These are phyloP conservation scores for Sapayoa aenigma DNA, from an alignment of 2,113 vertebrate genomes.

Conservation along the genomic window DNA sequence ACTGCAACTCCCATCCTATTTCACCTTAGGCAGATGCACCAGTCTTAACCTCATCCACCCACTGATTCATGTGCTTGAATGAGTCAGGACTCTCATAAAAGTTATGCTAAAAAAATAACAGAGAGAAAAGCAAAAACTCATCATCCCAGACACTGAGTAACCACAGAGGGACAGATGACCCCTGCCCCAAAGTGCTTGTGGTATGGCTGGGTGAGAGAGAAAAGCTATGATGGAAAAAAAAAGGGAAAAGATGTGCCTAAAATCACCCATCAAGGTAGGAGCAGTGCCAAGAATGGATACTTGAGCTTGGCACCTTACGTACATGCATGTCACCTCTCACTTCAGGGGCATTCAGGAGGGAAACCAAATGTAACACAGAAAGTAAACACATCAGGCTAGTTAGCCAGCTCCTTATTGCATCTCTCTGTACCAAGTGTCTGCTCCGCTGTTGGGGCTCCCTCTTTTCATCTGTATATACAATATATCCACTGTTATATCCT, in stretches of 20 bases:
- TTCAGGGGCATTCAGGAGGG: background rate
- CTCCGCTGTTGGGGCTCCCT: background rate
- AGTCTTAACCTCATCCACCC: background rate
- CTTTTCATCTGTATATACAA: conserved; percentile 24
- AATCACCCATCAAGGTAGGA: background rate
- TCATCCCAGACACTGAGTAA: background rate
- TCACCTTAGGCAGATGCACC: background rate
- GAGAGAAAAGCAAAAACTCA: background rate
- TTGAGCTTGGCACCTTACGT: background rate
- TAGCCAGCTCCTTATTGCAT: background rate
- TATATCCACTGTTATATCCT: conserved; percentile 44
- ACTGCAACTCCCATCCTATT: background rate
- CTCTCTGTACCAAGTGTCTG: background rate
- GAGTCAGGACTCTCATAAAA: background rate
- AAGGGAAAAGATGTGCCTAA: background rate
- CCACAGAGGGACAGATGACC: background rate
- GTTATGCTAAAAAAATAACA: background rate
- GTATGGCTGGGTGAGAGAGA: background rate
- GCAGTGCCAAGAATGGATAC: background rate
- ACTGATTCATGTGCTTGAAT: background rate
- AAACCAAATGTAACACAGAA: background rate
- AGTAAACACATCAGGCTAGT: background rate
- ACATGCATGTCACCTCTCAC: background rate
- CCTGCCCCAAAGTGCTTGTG: background rate
- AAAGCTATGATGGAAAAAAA: background rate